Conservation (phyloP, 2,113 vertebrate species). For the Siniperca knerii region DNA sequence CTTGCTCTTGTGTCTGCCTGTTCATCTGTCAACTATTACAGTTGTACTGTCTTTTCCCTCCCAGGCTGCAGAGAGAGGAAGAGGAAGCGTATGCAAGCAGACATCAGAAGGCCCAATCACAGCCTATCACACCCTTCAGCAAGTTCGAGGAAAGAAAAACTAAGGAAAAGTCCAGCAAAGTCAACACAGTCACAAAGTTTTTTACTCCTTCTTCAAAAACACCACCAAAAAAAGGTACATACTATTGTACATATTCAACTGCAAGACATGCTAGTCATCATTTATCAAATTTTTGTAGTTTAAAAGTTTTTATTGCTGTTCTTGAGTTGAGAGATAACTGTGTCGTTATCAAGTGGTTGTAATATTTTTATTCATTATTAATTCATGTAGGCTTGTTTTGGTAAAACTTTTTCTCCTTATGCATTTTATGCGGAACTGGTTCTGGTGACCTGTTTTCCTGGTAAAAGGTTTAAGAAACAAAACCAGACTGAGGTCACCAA, state of each 20-base stretch:
- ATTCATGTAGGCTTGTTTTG: neutral
- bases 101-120: conserved; percentile 87
- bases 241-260: neutral
- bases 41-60: neutral
- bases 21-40: neutral
- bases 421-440: neutral
- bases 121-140: conserved; percentile 86
- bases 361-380: neutral
- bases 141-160: conserved; percentile 96
- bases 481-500: neutral
- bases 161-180: conserved; percentile 93
- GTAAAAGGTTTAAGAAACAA: neutral
- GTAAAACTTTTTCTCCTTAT: neutral
- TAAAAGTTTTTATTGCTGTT: neutral
- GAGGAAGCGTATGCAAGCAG: conserved; percentile 92
- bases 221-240: conserved; percentile 91
- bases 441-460: neutral
- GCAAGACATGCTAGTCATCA: neutral
- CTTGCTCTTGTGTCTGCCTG: neutral
- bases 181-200: conserved; percentile 96
- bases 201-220: conserved; percentile 92
- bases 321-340: neutral
- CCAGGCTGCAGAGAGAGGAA: conserved; percentile 92
- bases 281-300: neutral
- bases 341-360: neutral